Evolutionary conservation across 2,113 vertebrate species (phyloP).

Genomic region (Bubo blakistoni): DNA sequence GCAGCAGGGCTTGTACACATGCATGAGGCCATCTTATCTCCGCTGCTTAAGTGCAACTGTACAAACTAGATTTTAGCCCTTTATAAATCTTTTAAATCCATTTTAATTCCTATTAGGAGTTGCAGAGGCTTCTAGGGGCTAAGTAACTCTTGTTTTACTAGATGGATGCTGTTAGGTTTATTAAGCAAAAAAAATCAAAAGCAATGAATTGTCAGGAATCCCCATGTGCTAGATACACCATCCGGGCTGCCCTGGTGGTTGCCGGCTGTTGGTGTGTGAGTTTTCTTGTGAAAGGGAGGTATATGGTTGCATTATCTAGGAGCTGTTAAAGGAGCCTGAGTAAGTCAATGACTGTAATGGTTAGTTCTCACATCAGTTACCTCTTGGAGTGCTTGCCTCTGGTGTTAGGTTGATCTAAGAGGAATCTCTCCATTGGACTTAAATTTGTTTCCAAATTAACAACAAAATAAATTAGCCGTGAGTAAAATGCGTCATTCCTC

Average conservation of each 20-base stretch:
- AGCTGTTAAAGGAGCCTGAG: neutral
- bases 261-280: neutral
- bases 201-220: neutral
- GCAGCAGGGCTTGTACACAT: neutral
- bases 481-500: neutral
- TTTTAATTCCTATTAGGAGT: neutral
- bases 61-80: neutral
- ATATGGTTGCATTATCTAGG: neutral
- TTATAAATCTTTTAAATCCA: neutral
- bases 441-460: conserved; percentile 11
- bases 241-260: neutral
- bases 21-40: neutral
- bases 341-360: neutral
- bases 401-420: neutral
- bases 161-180: neutral
- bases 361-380: neutral
- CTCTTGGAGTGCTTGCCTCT: neutral
- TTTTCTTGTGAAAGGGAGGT: neutral
- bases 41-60: neutral
- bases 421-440: neutral
- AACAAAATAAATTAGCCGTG: neutral
- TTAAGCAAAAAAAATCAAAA: neutral
- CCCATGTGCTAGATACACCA: neutral
- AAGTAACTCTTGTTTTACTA: neutral
- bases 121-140: neutral